Evolutionary conservation across 2,113 vertebrate species (phyloP).

Genomic region (Tricholaema leucomelas): DNA sequence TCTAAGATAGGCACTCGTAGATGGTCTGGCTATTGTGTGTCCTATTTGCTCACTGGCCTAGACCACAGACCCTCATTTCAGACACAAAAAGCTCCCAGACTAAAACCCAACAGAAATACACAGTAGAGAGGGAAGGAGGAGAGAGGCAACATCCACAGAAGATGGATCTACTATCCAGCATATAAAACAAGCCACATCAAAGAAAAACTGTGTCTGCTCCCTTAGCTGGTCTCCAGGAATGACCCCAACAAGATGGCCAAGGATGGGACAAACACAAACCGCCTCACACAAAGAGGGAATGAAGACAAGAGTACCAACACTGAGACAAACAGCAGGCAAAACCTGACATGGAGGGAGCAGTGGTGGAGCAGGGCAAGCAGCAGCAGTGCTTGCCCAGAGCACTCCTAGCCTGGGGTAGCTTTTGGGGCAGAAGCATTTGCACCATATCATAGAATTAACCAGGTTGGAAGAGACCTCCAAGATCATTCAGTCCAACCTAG

Average conservation of each 20-base stretch:
- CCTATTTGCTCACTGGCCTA: neutral
- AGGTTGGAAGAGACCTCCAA: no score
- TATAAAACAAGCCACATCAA: neutral
- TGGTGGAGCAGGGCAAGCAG: neutral
- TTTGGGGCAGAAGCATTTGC: neutral
- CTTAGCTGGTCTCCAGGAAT: neutral
- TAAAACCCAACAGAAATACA: neutral
- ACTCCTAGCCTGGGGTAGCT: neutral
- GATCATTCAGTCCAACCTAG: no score
- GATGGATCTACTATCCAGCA: neutral
- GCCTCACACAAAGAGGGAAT: neutral
- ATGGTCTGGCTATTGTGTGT: neutral
- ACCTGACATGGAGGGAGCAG: neutral
- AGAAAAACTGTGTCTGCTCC: neutral
- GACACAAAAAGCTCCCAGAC: neutral
- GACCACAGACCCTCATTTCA: neutral
- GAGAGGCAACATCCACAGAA: neutral
- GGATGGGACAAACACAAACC: neutral
- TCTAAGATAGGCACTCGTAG: neutral
- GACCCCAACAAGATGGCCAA: neutral
- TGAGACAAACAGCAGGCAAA: neutral
- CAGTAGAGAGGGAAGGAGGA: neutral
- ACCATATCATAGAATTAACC: no score
- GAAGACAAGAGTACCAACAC: neutral
- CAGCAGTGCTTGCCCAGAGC: neutral